A percentile compares a stretch with the other conserved stretches of the same genome.
These are phyloP conservation scores for Diuraphis noxia DNA, from an alignment of 1,140 invertebrate species.

Conservation along the genomic window DNA sequence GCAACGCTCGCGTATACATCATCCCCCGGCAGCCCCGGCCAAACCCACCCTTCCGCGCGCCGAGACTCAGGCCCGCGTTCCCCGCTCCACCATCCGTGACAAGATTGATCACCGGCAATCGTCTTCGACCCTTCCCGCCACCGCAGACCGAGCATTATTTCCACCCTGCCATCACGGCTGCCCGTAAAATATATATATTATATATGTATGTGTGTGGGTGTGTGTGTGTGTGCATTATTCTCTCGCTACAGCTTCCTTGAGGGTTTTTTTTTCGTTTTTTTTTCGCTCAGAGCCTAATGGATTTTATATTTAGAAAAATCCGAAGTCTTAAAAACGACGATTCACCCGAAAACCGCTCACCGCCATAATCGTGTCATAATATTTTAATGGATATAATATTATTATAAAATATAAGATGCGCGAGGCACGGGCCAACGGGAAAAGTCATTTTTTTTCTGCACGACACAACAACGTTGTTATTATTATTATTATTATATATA, in stretches of 20 bases:
- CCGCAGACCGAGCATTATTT: background rate
- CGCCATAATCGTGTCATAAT: background rate
- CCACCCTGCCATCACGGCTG: background rate
- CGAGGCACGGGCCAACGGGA: background rate
- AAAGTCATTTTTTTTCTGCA: background rate
- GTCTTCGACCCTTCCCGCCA: conserved; percentile 13
- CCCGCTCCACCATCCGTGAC: background rate
- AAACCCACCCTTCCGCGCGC: background rate
- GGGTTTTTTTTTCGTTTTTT: background rate
- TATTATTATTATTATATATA: no score
- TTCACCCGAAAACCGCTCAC: background rate
- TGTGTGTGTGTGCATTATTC: background rate
- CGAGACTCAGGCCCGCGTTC: background rate
- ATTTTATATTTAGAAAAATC: conserved; percentile 41
- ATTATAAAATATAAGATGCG: background rate
- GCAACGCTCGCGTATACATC: conserved; percentile 42
- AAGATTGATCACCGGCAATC: conserved; percentile 50
- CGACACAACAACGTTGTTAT: no score
- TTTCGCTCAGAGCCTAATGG: conserved; percentile 2
- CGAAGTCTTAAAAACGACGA: background rate
- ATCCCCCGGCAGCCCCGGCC: conserved; percentile 4
- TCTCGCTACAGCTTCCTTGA: background rate
- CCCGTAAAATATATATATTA: background rate
- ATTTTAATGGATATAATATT: background rate
- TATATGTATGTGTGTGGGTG: background rate